These are phyloP conservation scores for Epizoanthus illoricatus DNA, from an alignment of 92 coral and sea anemone genomes.

Conservation along the genomic window DNA sequence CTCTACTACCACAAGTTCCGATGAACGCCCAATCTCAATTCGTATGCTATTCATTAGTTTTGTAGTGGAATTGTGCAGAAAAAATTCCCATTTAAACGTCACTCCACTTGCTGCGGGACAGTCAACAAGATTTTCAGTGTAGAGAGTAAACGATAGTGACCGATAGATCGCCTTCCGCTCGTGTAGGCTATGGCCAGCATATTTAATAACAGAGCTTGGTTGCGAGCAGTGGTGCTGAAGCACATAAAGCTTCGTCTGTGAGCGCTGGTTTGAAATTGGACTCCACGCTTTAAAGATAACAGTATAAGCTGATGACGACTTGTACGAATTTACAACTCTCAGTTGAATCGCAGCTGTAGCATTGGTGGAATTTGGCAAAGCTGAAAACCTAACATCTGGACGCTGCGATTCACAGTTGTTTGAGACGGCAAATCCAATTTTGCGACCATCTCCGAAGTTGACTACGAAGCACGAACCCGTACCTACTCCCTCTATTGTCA, in stretches of 20 bases:
- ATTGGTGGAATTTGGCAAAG: background rate
- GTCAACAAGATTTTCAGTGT: conserved; percentile 13
- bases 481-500: background rate
- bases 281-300: conserved; percentile 11
- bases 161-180: conserved; percentile 1
- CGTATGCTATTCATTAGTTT: background rate
- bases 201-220: conserved; percentile 4
- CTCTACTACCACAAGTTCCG: conserved; percentile 1
- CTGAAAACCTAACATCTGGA: conserved; percentile 5
- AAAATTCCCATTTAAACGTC: conserved; percentile 14
- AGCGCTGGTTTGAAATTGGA: background rate
- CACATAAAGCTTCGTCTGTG: conserved; percentile 10
- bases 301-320: background rate
- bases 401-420: background rate
- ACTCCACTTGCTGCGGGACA: conserved; percentile 31
- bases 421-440: background rate
- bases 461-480: conserved; percentile 21
- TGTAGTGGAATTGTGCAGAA: background rate
- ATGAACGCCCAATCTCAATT: conserved; percentile 1
- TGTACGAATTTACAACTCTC: background rate
- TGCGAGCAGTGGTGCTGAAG: conserved; percentile 12
- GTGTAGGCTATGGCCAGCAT: conserved; percentile 8
- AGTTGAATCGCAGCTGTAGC: background rate
- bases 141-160: conserved; percentile 12
- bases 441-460: conserved; percentile 1